Evolutionary conservation across 2,797 vertebrate species (phyloP).

Genomic region (Tragelaphus eurycerus): DNA sequence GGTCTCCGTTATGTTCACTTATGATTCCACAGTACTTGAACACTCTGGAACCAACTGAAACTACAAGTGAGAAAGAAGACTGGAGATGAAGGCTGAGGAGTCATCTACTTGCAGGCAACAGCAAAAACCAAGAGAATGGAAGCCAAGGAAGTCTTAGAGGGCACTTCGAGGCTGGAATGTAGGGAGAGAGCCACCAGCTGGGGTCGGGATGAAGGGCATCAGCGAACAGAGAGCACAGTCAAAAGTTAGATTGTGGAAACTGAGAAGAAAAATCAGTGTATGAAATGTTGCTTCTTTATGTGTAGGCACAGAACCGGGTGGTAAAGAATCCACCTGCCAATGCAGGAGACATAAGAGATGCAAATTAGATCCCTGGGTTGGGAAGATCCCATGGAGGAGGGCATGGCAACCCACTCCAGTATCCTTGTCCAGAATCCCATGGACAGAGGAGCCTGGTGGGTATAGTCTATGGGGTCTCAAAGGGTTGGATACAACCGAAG

Average conservation of each 20-base stretch:
- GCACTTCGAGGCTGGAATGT: background rate
- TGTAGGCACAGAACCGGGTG: background rate
- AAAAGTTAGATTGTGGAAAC: background rate
- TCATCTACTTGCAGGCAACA: background rate
- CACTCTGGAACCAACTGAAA: background rate
- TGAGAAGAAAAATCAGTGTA: background rate
- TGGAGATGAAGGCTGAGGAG: background rate
- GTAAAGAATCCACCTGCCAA: background rate
- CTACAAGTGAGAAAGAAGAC: background rate
- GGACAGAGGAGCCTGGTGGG: background rate
- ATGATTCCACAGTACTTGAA: background rate
- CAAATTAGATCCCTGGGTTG: background rate
- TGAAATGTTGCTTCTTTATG: background rate
- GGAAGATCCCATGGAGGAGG: background rate
- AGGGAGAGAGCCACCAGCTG: background rate
- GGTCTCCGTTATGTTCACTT: background rate
- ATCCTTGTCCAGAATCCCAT: background rate
- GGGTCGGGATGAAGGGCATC: background rate
- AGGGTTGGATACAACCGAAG: rapidly evolving
- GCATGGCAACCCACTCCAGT: background rate
- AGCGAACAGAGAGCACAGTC: background rate
- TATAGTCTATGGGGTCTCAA: background rate
- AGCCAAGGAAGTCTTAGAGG: background rate
- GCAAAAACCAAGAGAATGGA: background rate
- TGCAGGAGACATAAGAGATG: background rate